Conservation (phyloP, 2,113 vertebrate species). For the Apistogramma diplotaenia region DNA sequence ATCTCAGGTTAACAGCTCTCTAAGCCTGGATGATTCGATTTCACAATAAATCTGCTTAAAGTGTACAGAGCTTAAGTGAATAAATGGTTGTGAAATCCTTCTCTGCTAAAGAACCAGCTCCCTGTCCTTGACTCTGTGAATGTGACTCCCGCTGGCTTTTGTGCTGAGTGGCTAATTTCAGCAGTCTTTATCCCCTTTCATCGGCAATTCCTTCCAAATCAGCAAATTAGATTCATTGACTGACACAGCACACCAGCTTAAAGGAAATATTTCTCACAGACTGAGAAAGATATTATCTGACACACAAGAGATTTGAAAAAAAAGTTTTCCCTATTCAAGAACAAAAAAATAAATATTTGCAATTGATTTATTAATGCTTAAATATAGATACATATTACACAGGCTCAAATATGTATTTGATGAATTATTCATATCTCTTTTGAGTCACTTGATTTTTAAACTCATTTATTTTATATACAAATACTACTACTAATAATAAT, state of each 20-base stretch:
- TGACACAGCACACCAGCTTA: neutral
- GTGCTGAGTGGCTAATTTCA: slow-evolving; percentile 43
- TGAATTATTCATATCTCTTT: neutral
- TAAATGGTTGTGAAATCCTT: slow-evolving; percentile 20
- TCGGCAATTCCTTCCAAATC: slow-evolving; percentile 19
- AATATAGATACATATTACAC: no score
- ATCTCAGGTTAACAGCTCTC: neutral
- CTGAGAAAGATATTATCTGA: neutral
- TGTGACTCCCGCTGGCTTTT: slow-evolving; percentile 43
- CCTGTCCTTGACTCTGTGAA: slow-evolving; percentile 44
- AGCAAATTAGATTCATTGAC: slow-evolving; percentile 31
- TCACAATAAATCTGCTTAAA: slow-evolving; percentile 33
- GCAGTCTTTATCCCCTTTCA: slow-evolving; percentile 23
- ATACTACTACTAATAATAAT: accelerated
- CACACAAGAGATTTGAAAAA: neutral
- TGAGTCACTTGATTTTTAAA: neutral
- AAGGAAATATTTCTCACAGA: slow-evolving; percentile 11
- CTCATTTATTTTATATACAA: neutral
- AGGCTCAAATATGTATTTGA: neutral
- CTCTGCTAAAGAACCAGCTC: neutral
- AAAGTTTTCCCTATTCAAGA: neutral
- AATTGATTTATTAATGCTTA: no score
- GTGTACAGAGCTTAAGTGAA: slow-evolving; percentile 13
- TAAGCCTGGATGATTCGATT: neutral
- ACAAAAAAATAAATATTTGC: neutral